phyloP scores from a whole-genome alignment of 2,797 vertebrate genomes.

The Oreochromis grahami region DNA sequence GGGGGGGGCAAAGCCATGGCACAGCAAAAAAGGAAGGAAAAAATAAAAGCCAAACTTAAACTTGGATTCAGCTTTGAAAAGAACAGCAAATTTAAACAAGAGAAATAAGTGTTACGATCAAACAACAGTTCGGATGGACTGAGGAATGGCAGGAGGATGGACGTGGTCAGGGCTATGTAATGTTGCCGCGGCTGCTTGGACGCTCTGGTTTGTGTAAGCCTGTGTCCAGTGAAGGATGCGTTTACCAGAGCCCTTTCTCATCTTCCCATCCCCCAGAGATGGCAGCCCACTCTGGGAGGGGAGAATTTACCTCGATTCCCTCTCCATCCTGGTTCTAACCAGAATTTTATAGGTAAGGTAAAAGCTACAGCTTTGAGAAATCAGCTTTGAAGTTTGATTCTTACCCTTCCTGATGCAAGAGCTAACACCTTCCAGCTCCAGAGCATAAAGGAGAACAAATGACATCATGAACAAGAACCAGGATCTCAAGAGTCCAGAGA shows the following conservation, averaged over 20 bases:
- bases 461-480: conserved; percentile 69
- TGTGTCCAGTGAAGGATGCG: conserved; percentile 25
- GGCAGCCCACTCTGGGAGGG: conserved; percentile 31
- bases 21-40: conserved; percentile 20
- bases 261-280: background rate
- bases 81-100: background rate
- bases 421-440: conserved; percentile 25
- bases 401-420: conserved; percentile 50
- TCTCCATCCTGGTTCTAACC: conserved; percentile 42
- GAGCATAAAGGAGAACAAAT: conserved; percentile 42
- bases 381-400: conserved; percentile 52
- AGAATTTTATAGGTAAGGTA: conserved; percentile 47
- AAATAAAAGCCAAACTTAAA: conserved; percentile 21
- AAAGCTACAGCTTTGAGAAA: conserved; percentile 51
- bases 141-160: conserved; percentile 14
- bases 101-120: conserved; percentile 21
- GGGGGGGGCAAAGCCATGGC: background rate
- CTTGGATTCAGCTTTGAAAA: conserved; percentile 27
- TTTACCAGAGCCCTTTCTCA: conserved; percentile 37
- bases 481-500: conserved; percentile 47
- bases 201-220: conserved; percentile 33
- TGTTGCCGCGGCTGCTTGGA: conserved; percentile 3
- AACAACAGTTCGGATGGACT: conserved; percentile 40
- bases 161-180: conserved; percentile 17
- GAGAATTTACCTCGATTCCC: conserved; percentile 22